Percentiles rank a stretch among this genome's conserved stretches.
phyloP scores from a whole-genome alignment of 1,140 invertebrate species.

The Reticulitermes speratus region DNA sequence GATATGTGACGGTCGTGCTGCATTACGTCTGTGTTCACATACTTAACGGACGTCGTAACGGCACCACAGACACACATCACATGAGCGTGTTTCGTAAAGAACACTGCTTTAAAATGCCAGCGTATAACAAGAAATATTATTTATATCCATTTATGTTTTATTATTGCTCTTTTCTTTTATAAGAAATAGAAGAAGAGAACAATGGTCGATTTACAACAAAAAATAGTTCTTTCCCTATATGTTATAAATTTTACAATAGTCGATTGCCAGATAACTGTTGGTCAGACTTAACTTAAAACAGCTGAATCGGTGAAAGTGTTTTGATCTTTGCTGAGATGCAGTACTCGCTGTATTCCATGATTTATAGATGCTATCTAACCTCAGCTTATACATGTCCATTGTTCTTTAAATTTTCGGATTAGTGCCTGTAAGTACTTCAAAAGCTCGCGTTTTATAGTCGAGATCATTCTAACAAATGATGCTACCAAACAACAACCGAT shows the following conservation, averaged over 20 bases:
- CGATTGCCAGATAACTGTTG: neutral
- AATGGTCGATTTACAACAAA: neutral
- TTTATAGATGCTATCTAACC: neutral
- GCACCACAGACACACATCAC: neutral
- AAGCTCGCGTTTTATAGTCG: too few species aligned
- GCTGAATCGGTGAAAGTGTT: neutral
- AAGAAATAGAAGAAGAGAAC: neutral
- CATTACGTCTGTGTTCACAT: neutral
- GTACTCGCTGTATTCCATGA: neutral
- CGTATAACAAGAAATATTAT: constrained; percentile 1
- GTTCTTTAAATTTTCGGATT: neutral
- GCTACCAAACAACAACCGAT: too few species aligned
- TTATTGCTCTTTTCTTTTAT: neutral
- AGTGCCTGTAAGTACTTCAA: too few species aligned
- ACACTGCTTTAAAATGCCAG: neutral
- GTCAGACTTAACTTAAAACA: neutral
- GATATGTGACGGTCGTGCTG: neutral
- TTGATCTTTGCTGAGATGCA: constrained; percentile 5
- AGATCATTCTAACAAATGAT: too few species aligned
- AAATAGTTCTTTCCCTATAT: neutral
- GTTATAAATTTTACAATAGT: neutral
- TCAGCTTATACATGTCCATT: neutral
- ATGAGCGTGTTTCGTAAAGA: neutral
- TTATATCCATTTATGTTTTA: neutral
- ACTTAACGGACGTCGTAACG: neutral